Evolutionary conservation across 2,797 vertebrate species (phyloP).

Genomic region (Dicrostonyx torquatus): DNA sequence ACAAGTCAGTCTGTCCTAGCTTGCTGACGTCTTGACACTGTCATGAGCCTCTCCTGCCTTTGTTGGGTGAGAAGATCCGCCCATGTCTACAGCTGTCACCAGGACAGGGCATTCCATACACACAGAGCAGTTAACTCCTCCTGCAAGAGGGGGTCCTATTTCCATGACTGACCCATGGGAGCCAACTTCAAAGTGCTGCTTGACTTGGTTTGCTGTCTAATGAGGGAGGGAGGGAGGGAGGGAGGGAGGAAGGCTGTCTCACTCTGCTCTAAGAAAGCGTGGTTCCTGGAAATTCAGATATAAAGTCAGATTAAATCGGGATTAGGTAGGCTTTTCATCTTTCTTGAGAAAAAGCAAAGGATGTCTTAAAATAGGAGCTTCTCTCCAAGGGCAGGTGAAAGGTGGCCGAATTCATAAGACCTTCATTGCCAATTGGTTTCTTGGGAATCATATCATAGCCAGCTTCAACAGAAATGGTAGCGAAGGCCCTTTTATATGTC

Average conservation of each 20-base stretch:
- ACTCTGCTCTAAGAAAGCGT: not conserved
- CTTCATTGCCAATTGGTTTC: constrained; percentile 13
- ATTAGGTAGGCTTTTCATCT: not conserved
- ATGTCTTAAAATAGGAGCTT: constrained; percentile 55
- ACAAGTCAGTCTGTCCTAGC: not conserved
- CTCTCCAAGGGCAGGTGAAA: constrained; percentile 24
- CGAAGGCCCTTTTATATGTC: not conserved
- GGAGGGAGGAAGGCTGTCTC: not conserved
- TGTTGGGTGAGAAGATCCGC: not conserved
- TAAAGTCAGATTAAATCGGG: constrained; percentile 49
- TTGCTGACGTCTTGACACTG: constrained; percentile 23
- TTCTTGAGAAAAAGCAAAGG: constrained; percentile 55
- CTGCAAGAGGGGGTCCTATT: not conserved
- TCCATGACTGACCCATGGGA: not conserved
- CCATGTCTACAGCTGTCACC: not conserved
- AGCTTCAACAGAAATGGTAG: not conserved
- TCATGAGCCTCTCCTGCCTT: not conserved
- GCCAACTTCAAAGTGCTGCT: not conserved
- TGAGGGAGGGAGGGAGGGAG: not conserved
- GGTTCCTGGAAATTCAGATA: constrained; percentile 44
- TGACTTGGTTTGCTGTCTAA: not conserved
- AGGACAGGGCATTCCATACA: not conserved
- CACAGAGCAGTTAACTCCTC: not conserved
- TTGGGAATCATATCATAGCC: not conserved
- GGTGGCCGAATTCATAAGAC: constrained; percentile 36